A percentile compares a stretch with the other conserved stretches of the same genome.
These are phyloP conservation scores for Drosophila malerkotliana DNA, from an alignment of 1,140 invertebrate species.

Conservation along the genomic window DNA sequence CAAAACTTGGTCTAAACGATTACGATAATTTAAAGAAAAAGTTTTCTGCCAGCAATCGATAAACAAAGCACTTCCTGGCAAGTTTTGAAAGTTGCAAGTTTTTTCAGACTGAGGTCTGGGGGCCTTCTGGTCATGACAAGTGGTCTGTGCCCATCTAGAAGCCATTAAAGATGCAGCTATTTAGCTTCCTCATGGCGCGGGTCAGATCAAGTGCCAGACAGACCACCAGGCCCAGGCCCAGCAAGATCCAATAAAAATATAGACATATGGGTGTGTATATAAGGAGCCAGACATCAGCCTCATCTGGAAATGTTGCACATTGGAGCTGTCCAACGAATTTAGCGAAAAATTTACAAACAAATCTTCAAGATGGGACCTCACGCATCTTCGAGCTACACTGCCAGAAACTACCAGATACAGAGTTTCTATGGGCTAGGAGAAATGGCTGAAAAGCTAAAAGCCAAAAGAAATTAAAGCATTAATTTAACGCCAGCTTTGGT, in stretches of 20 bases:
- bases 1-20: slow-evolving; percentile 35
- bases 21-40: slow-evolving; percentile 36
- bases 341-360: slow-evolving; percentile 29
- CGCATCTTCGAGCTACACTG: slow-evolving; percentile 10
- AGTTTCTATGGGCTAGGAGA: slow-evolving; percentile 29
- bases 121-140: slow-evolving; percentile 12
- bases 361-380: slow-evolving; percentile 31
- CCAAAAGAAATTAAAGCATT: slow-evolving; percentile 58
- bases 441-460: slow-evolving; percentile 52
- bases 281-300: not conserved
- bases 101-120: not conserved
- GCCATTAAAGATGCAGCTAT: slow-evolving; percentile 53
- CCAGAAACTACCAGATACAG: not conserved
- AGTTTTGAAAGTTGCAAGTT: slow-evolving; percentile 16
- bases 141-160: slow-evolving; percentile 35
- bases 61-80: slow-evolving; percentile 17
- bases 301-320: slow-evolving; percentile 44
- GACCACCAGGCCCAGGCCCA: slow-evolving; percentile 12
- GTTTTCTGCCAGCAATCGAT: slow-evolving; percentile 22
- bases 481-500: slow-evolving; percentile 55
- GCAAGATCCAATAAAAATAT: not conserved
- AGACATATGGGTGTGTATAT: not conserved
- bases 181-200: slow-evolving; percentile 44
- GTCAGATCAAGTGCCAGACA: slow-evolving; percentile 54
- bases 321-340: slow-evolving; percentile 45